Conservation (phyloP, 2,113 vertebrate genomes). For the Tiliqua scincoides region DNA sequence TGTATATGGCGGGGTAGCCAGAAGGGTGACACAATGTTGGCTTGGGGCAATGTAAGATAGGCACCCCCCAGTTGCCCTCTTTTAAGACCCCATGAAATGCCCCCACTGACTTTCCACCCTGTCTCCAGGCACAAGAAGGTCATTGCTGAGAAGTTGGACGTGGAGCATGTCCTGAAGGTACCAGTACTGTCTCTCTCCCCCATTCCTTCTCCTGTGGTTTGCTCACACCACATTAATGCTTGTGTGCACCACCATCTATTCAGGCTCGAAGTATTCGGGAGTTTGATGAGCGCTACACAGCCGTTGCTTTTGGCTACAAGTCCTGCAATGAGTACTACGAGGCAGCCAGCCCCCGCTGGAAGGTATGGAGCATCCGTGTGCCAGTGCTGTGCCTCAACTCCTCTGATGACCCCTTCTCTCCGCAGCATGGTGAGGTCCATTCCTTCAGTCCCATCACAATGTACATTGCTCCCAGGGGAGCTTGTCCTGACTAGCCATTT, state of each 20-base stretch:
- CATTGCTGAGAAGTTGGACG: conserved; percentile 78
- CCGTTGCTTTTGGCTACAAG: conserved; percentile 80
- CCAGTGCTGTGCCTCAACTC: conserved; percentile 87
- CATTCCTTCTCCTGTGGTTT: rapidly evolving
- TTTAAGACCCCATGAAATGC: neutral
- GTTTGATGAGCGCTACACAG: conserved; percentile 83
- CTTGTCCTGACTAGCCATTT: neutral
- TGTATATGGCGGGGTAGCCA: neutral
- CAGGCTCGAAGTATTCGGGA: conserved; percentile 82
- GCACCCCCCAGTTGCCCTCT: neutral
- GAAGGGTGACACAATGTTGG: too few species aligned
- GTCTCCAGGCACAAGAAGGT: conserved; percentile 75
- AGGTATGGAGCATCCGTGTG: conserved; percentile 71
- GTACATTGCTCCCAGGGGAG: too few species aligned
- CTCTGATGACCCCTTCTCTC: conserved; percentile 86
- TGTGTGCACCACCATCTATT: neutral
- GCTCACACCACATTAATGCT: neutral
- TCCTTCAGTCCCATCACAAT: too few species aligned
- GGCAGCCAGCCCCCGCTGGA: conserved; percentile 78
- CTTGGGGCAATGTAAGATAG: too few species aligned
- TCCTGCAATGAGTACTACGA: conserved; percentile 80
- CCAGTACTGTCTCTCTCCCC: neutral
- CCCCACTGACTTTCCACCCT: neutral
- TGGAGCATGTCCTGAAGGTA: conserved; percentile 83
- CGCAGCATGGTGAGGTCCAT: conserved; percentile 67